Base-by-base conservation (phyloP, 2,888 invertebrate species). In the Sturmia bella region DNA sequence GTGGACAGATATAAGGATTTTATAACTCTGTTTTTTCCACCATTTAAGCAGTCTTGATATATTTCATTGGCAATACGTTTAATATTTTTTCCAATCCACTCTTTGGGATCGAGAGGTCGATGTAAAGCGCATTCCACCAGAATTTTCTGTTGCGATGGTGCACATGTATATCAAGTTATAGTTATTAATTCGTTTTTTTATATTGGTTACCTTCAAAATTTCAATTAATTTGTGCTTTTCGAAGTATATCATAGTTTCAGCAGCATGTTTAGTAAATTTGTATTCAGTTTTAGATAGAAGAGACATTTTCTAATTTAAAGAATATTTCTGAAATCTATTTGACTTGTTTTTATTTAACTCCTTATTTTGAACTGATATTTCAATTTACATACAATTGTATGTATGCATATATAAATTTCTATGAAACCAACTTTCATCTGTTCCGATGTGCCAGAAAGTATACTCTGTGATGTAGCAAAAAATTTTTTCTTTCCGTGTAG, bases 211-310 rank as follows among this genome's bases (percentile, higher is more conserved):
- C 82, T 84, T 86, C 41, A 89, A 59, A 11, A 90, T 86, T 13
- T 90, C 90, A 57, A 90, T 66, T 21, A 91, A 75, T 72, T 87
- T 87, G 84, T 89, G 88, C 59, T 87, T 89, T 80, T 91, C 91
- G 4, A 90, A 87, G 63, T 91, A 91, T 0, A 86, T 85, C 89
- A 89, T 87, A 6, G 87, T 85, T 19, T 85, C 85, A 0, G 88
- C 88, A 0, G 89, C 85, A 80, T 85, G 89, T 52, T 88, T 84
- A 13, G 85, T 84, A 9, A 86, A 80, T 72, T 84, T 82, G 7
- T 50, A 80, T 66, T 82, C 81, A 80, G 41, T 87, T 84, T 83
- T 84, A 27, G 86, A 84, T 17, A 88, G 59, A 17, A 70, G 75
- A 0, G 86, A 84, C 89, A 88, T 89, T 37, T 39, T 12, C 27